phyloP scores from a whole-genome alignment of 2,888 invertebrate species.

The Ichneumoninae sp. region DNA sequence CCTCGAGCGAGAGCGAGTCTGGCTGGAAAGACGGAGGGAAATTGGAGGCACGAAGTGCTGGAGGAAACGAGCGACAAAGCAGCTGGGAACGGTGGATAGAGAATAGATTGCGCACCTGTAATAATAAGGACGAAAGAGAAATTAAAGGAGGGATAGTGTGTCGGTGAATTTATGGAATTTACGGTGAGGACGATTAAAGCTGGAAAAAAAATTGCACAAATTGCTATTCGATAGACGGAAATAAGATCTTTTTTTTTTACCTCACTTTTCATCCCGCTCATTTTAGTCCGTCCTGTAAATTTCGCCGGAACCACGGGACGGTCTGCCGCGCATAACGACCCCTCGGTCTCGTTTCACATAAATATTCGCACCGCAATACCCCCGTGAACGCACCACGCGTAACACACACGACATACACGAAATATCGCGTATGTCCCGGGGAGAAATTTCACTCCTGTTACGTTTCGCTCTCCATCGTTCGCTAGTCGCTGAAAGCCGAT shows the following conservation, averaged over 20 bases:
- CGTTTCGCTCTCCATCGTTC: constrained; percentile 1
- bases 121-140: constrained; percentile 39
- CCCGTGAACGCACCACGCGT: neutral
- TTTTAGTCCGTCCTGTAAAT: constrained; percentile 1
- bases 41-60: constrained; percentile 49
- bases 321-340: neutral
- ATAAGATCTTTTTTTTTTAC: neutral
- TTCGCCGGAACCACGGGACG: neutral
- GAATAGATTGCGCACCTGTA: constrained; percentile 62
- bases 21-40: constrained; percentile 32
- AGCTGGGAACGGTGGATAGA: constrained; percentile 9
- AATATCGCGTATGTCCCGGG: neutral
- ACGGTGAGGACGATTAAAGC: neutral
- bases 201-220: neutral
- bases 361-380: constrained; percentile 10
- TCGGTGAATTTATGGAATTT: neutral
- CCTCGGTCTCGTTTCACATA: neutral
- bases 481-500: neutral
- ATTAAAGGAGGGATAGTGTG: neutral
- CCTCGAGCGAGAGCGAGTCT: constrained; percentile 23
- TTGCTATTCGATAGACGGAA: neutral
- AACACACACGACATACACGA: neutral
- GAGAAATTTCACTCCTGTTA: neutral
- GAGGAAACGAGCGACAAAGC: constrained; percentile 49
- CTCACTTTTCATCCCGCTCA: neutral